phyloP scores from a whole-genome alignment of 1,140 invertebrate genomes.

The Drosophila kanapiae region DNA sequence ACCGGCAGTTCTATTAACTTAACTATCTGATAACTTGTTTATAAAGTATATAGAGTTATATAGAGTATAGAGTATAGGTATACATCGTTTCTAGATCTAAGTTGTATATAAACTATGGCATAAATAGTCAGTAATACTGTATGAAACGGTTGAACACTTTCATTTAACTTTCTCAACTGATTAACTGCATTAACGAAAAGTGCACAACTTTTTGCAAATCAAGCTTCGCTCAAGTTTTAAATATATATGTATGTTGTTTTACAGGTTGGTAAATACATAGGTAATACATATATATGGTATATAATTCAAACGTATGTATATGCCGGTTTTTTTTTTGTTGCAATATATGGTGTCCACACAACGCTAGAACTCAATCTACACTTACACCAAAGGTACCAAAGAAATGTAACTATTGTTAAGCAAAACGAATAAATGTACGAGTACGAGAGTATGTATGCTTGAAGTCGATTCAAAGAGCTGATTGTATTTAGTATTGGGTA shows the following conservation, averaged over 20 bases:
- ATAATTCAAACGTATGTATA: slow-evolving; percentile 14
- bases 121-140: slow-evolving; percentile 36
- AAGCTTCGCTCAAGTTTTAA: slow-evolving; percentile 45
- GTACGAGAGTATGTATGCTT: slow-evolving; percentile 31
- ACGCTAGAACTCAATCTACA: slow-evolving; percentile 54
- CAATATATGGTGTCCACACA: slow-evolving; percentile 29
- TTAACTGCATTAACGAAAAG: slow-evolving; percentile 62
- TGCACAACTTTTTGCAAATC: slow-evolving; percentile 51
- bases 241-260: slow-evolving; percentile 19
- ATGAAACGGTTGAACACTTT: slow-evolving; percentile 22
- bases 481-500: slow-evolving; percentile 3
- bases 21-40: slow-evolving; percentile 29
- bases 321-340: slow-evolving; percentile 28
- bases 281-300: slow-evolving; percentile 41
- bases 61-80: slow-evolving; percentile 11
- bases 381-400: slow-evolving; percentile 53
- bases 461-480: slow-evolving; percentile 33
- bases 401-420: slow-evolving; percentile 39
- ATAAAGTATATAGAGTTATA: slow-evolving; percentile 18
- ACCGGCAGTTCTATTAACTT: slow-evolving; percentile 55
- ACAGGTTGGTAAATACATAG: slow-evolving; percentile 50
- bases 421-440: slow-evolving; percentile 46
- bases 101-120: slow-evolving; percentile 30
- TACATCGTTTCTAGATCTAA: slow-evolving; percentile 29
- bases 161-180: slow-evolving; percentile 53